Evolutionary conservation across 2,797 vertebrate genomes (phyloP).

Genomic region (Okamejei kenojei): DNA sequence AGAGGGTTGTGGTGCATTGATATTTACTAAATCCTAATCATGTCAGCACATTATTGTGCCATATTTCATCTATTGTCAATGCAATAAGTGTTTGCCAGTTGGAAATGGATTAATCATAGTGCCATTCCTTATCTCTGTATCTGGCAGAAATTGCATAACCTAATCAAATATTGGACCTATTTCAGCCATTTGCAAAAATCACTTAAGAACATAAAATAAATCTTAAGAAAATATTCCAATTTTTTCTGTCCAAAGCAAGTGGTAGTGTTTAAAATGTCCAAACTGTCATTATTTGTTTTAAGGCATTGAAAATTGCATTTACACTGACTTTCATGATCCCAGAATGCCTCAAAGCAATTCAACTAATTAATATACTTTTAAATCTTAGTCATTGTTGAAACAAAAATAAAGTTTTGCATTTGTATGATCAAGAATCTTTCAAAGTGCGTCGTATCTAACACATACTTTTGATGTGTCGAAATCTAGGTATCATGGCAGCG

Average conservation of each 20-base stretch:
- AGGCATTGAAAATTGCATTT: neutral
- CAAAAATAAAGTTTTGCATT: neutral
- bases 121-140: neutral
- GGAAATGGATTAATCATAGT: neutral
- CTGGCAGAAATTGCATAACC: neutral
- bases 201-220: neutral
- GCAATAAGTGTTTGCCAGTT: neutral
- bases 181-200: neutral
- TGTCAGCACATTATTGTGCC: neutral
- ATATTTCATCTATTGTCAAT: neutral
- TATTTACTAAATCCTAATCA: neutral
- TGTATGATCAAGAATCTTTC: neutral
- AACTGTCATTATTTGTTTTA: neutral
- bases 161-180: neutral
- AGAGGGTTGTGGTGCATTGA: neutral
- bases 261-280: neutral
- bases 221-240: neutral
- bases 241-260: neutral
- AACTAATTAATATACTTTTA: too few relatives aligned
- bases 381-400: too few relatives aligned
- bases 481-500: too few relatives aligned
- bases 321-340: too few relatives aligned
- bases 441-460: neutral
- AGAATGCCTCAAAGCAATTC: too few relatives aligned
- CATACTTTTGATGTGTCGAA: neutral